Conservation (phyloP, 1,140 invertebrate species). For the Venustaconcha ellipsiformis region DNA sequence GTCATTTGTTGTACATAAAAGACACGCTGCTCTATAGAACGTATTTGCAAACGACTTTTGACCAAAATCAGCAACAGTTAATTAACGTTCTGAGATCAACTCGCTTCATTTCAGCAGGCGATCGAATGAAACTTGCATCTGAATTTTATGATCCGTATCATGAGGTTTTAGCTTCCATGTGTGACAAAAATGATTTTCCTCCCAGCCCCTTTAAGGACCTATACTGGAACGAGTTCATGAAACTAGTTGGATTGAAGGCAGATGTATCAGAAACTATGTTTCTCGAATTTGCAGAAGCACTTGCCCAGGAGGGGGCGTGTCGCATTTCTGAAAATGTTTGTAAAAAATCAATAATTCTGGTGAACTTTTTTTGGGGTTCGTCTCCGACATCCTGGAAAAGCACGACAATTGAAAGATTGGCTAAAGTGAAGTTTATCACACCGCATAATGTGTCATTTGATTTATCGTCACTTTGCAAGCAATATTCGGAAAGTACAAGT, state of each 20-base stretch:
- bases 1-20: constrained; percentile 9
- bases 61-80: background rate
- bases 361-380: background rate
- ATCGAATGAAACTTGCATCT: background rate
- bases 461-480: background rate
- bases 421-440: constrained; percentile 5
- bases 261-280: constrained; percentile 7
- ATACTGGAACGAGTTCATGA: constrained; percentile 10
- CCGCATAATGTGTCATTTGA: background rate
- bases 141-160: constrained; percentile 6
- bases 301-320: background rate
- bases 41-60: background rate
- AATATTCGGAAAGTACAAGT: background rate
- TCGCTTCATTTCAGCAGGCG: constrained; percentile 1
- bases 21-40: background rate
- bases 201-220: background rate
- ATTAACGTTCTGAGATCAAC: background rate
- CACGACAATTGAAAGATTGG: background rate
- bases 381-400: background rate
- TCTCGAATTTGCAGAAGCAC: constrained; percentile 10
- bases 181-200: background rate
- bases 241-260: constrained; percentile 9
- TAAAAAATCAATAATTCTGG: background rate
- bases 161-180: constrained; percentile 2
- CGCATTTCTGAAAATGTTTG: background rate